These are phyloP conservation scores for Cherax destructor DNA, from an alignment of 1,140 invertebrate genomes.

Conservation along the genomic window DNA sequence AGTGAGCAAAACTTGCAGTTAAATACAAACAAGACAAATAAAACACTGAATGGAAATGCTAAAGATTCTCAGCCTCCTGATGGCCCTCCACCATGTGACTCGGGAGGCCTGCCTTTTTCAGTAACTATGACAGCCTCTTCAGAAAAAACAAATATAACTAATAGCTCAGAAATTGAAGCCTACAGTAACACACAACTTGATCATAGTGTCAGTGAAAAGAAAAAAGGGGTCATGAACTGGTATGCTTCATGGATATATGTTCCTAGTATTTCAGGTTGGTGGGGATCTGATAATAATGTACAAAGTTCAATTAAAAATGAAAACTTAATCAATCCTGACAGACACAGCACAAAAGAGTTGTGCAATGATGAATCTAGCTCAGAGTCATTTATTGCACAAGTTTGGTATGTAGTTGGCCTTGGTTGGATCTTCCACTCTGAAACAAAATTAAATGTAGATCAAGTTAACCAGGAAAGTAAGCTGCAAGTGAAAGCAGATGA, in stretches of 20 bases:
- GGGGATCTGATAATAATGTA: not conserved
- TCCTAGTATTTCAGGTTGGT: constrained; percentile 17
- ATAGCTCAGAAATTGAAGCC: not conserved
- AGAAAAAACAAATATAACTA: not conserved
- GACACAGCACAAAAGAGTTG: not conserved
- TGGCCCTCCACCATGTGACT: constrained; percentile 22
- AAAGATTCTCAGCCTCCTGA: constrained; percentile 27
- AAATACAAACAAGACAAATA: not conserved
- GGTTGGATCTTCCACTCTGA: constrained; percentile 28
- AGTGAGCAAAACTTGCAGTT: not conserved
- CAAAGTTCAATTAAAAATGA: not conserved
- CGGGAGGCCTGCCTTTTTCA: not conserved
- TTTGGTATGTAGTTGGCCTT: constrained; percentile 23
- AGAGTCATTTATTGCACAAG: constrained; percentile 15
- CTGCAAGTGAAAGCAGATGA: not conserved
- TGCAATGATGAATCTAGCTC: not conserved
- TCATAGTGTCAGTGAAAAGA: not conserved
- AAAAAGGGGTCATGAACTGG: not conserved
- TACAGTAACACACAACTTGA: not conserved
- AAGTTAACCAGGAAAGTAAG: not conserved
- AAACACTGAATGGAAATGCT: not conserved
- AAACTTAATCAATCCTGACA: not conserved
- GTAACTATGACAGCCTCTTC: not conserved
- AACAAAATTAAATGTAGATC: not conserved
- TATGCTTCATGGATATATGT: constrained; percentile 12